Conservation (phyloP, 92 coral and sea anemone species). For the Palythoa heliodiscus region DNA sequence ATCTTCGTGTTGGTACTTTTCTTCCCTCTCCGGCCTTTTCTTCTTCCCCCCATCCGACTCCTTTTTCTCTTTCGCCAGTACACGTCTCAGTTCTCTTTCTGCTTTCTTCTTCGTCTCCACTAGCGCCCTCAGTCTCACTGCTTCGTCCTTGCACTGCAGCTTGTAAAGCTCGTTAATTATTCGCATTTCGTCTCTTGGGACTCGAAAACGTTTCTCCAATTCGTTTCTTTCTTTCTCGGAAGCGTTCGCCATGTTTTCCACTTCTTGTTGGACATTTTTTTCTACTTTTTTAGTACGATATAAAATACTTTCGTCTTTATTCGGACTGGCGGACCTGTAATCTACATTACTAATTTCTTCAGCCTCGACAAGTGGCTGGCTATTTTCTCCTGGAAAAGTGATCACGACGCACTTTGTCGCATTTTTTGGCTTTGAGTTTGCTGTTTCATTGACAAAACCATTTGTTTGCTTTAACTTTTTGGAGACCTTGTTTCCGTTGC, state of each 20-base stretch:
- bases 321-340: not conserved
- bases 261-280: not conserved
- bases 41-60: not conserved
- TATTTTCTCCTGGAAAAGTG: not conserved
- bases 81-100: slow-evolving; percentile 9
- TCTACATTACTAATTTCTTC: not conserved
- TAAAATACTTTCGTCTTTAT: not conserved
- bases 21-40: not conserved
- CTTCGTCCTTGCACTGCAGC: not conserved
- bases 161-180: slow-evolving; percentile 16
- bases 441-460: not conserved
- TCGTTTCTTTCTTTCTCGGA: not conserved
- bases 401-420: not conserved
- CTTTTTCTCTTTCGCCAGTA: not conserved
- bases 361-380: not conserved
- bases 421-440: not conserved
- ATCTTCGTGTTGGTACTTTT: slow-evolving; percentile 6
- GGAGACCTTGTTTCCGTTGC: not conserved
- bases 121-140: not conserved
- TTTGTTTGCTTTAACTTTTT: not conserved
- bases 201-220: slow-evolving; percentile 23
- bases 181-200: slow-evolving; percentile 7
- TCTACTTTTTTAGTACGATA: not conserved
- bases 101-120: slow-evolving; percentile 11
- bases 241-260: not conserved